phyloP scores from a whole-genome alignment of 2,888 invertebrate genomes.

The Saturnia japonica region DNA sequence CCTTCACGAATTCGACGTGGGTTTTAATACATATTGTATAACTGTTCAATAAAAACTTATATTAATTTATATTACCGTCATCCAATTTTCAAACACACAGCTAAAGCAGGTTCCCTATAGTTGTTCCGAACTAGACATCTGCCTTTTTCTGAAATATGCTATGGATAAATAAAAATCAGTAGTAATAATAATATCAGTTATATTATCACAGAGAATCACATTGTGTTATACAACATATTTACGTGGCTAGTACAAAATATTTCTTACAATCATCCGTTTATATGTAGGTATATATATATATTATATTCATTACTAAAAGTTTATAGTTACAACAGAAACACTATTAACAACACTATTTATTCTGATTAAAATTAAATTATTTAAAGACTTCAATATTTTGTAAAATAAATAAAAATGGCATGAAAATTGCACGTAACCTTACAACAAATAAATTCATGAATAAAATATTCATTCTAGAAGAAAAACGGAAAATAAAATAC shows the following conservation, averaged over 20 bases:
- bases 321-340: slow-evolving; percentile 54
- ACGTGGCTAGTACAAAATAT: slow-evolving; percentile 80
- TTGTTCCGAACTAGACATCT: no score
- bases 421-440: slow-evolving; percentile 55
- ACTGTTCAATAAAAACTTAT: no score
- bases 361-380: slow-evolving; percentile 42
- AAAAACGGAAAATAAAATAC: slow-evolving; percentile 4
- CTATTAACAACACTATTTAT: slow-evolving; percentile 60
- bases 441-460: slow-evolving; percentile 44
- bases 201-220: slow-evolving; percentile 83
- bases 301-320: slow-evolving; percentile 43
- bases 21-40: no score
- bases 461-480: slow-evolving; percentile 37
- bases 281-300: slow-evolving; percentile 46
- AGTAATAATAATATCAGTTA: slow-evolving; percentile 77
- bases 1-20: no score
- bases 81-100: no score
- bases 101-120: no score
- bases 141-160: background rate
- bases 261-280: slow-evolving; percentile 62
- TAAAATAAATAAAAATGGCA: slow-evolving; percentile 26
- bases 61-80: no score
- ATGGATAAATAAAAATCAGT: slow-evolving; percentile 51
- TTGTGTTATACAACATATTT: slow-evolving; percentile 80
- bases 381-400: slow-evolving; percentile 19